Evolutionary conservation across 2,888 invertebrate genomes (phyloP), one percentile per base, ranked within the genome.

Genomic region (Lasius platythorax): DNA sequence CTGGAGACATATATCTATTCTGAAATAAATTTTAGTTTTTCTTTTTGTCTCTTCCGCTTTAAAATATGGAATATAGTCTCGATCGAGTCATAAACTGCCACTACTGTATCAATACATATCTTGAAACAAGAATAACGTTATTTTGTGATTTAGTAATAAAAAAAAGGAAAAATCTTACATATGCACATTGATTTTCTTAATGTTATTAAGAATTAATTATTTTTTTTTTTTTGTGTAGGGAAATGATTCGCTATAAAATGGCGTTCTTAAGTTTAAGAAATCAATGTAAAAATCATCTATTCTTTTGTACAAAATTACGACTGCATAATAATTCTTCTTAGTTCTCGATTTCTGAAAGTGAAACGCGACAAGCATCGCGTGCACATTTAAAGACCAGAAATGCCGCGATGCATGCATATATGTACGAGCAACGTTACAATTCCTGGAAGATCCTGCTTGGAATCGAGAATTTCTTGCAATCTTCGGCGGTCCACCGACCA

Each of bases 401-500:
- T 64, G 79, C 72, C 68, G 68, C 58, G 23, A 43, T 66, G 76
- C 87, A 87, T 89, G 78, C 87, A 89, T 89, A 82, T 89, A 89
- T 89, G 89, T 75, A 89, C 64, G 82, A 72, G 66, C 72, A 46
- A 76, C 50, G 73, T 64, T 33, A 50, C 73, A 86, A 85, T 79
- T 73, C 82, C 58, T 56, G 50, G 61, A 33, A 81, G 83, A 85
- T 82, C 82, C 83, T 79, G 84, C 83, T 73, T 67, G 84, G 84
- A 86, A 88, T 89, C 81, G 85, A 84, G 83, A 87, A 87, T 88
- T 89, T 89, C 88, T 88, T 86, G 85, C 76, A 76, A 74, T 82
- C 85, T 85, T 88, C 70, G 43, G 37, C 66, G 63, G 46, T 37
- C 66, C 66, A 63, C 12, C 53, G 53, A 40, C 66, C 18, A 9